These are phyloP conservation scores for Pollenia labialis DNA, from an alignment of 2,888 invertebrate genomes.

Conservation along the genomic window DNA sequence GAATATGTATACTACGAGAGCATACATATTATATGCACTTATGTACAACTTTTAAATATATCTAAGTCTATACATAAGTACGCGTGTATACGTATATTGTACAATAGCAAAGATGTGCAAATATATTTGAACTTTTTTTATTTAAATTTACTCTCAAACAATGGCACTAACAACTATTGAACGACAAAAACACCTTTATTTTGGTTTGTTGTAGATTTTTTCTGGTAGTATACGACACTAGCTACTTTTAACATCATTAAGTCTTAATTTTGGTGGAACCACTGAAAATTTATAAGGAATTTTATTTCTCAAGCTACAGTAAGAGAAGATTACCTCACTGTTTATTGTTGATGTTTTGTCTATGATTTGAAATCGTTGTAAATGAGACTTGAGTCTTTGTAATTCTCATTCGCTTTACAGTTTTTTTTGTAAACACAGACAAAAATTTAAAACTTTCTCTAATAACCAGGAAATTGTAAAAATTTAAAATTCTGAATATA, in stretches of 20 bases:
- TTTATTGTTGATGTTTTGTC: no score
- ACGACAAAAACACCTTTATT: background rate
- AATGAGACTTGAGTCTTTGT: no score
- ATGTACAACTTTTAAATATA: background rate
- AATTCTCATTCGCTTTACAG: no score
- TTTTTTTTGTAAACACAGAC: no score
- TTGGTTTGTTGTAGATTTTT: constrained; percentile 4
- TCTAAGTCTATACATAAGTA: background rate
- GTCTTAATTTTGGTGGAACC: background rate
- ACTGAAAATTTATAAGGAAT: background rate
- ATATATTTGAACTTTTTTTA: constrained; percentile 16
- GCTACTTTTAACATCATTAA: background rate
- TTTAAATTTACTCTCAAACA: constrained; percentile 14
- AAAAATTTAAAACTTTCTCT: no score
- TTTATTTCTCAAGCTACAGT: no score
- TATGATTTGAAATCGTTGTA: no score
- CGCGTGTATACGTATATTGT: background rate
- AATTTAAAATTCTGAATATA: no score
- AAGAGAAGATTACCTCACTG: no score
- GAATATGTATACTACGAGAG: background rate
- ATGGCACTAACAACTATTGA: constrained; percentile 2
- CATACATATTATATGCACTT: background rate
- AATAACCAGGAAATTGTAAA: no score
- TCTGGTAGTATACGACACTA: background rate
- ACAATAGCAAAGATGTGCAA: constrained; percentile 24